Percentiles rank a stretch among this genome's conserved stretches.
Evolutionary conservation across 2,797 vertebrate species (phyloP).

Genomic region (Darevskia nairensis): DNA sequence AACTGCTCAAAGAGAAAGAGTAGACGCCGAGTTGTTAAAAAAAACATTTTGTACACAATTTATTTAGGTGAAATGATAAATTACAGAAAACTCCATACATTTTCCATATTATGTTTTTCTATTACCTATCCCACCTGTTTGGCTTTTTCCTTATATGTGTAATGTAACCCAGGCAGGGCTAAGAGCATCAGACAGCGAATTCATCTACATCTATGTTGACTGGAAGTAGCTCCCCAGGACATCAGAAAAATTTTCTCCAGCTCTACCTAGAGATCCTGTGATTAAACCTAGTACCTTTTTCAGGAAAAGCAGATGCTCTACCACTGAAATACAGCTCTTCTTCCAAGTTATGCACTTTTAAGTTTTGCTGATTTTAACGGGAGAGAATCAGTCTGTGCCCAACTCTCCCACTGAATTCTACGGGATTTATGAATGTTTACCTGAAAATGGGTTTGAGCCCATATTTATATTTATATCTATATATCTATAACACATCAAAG

Average conservation of each 20-base stretch:
- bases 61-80: background rate
- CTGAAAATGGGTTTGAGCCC: background rate
- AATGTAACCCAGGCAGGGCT: background rate
- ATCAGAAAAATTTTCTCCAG: background rate
- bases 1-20: constrained; percentile 72
- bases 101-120: background rate
- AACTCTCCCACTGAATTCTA: background rate
- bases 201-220: background rate
- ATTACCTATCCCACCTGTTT: background rate
- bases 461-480: too few relatives aligned
- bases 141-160: background rate
- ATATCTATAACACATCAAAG: background rate
- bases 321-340: background rate
- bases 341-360: background rate
- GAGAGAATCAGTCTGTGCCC: background rate
- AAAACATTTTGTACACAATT: background rate
- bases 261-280: background rate
- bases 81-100: background rate
- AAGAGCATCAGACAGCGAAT: background rate
- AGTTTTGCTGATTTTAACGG: background rate
- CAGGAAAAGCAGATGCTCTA: background rate
- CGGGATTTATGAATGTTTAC: background rate
- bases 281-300: background rate
- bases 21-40: background rate
- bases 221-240: background rate